phyloP scores from a whole-genome alignment of 2,888 invertebrate species.

The Phaonia tiefii region DNA sequence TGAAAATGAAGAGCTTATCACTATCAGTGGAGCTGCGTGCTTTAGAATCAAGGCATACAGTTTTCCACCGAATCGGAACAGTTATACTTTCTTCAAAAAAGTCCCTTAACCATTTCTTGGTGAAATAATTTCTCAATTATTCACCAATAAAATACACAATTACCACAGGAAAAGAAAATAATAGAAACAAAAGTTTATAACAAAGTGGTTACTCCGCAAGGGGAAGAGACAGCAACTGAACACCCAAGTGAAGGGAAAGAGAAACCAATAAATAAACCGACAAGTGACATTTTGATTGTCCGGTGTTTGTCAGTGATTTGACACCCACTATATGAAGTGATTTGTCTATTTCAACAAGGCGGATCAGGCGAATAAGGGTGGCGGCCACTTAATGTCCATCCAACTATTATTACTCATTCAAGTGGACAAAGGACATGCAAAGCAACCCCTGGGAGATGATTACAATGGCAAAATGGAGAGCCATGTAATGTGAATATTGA shows the following conservation, averaged over 20 bases:
- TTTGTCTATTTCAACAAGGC: conserved; percentile 63
- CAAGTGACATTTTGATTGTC: conserved; percentile 64
- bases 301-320: conserved; percentile 68
- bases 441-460: neutral
- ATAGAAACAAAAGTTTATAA: too few species aligned
- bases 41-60: too few species aligned
- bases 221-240: too few species aligned
- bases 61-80: too few species aligned
- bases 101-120: too few species aligned
- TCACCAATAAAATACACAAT: too few species aligned
- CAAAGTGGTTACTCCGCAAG: too few species aligned
- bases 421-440: neutral
- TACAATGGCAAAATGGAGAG: neutral
- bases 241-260: neutral
- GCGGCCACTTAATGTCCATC: neutral
- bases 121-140: too few species aligned
- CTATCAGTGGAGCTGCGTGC: too few species aligned
- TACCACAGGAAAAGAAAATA: too few species aligned
- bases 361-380: neutral
- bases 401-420: conserved; percentile 14
- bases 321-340: conserved; percentile 66
- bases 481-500: neutral
- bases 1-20: too few species aligned
- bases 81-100: too few species aligned
- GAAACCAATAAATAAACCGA: conserved; percentile 40